Percentiles rank a stretch among this genome's conserved stretches.
These are phyloP conservation scores for Danaus chrysippus DNA, from an alignment of 2,888 invertebrate genomes.

Conservation along the genomic window DNA sequence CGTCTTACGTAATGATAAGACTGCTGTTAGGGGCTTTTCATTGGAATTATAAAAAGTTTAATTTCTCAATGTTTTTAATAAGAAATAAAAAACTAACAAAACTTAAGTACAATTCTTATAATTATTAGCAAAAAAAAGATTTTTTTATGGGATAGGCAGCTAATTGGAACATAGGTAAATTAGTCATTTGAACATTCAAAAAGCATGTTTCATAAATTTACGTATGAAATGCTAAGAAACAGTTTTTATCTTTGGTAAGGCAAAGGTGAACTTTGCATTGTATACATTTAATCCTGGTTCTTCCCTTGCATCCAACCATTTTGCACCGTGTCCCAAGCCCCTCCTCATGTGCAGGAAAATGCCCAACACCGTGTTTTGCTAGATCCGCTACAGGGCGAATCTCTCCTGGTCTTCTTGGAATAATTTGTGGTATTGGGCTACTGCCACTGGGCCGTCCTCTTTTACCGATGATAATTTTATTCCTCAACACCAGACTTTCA, in stretches of 20 bases:
- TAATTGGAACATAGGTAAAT: too few relatives aligned
- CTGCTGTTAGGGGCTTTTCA: too few relatives aligned
- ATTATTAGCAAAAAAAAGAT: conserved; percentile 21
- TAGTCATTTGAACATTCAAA: too few relatives aligned
- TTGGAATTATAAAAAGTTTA: too few relatives aligned
- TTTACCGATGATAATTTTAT: conserved; percentile 34
- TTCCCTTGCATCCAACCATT: conserved; percentile 36
- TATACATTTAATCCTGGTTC: conserved; percentile 34
- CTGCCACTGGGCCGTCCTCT: conserved; percentile 36
- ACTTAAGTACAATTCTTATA: conserved; percentile 18
- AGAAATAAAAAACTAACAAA: conserved; percentile 26
- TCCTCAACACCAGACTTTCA: conserved; percentile 34
- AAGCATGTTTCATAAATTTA: too few relatives aligned
- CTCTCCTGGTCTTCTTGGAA: conserved; percentile 37
- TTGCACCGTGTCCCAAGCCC: conserved; percentile 34
- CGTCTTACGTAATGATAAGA: conserved; percentile 24
- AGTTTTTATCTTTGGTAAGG: conserved; percentile 37
- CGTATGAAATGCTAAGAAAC: conserved; percentile 36
- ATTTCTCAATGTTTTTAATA: conserved; percentile 25
- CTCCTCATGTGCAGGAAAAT: conserved; percentile 36
- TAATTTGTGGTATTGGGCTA: conserved; percentile 30
- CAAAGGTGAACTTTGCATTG: conserved; percentile 37
- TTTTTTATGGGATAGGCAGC: too few relatives aligned
- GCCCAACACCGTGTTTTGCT: conserved; percentile 36
- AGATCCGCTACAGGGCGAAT: conserved; percentile 33